These are phyloP conservation scores for Melinaea menophilus DNA, from an alignment of 2,888 invertebrate species.

Conservation along the genomic window DNA sequence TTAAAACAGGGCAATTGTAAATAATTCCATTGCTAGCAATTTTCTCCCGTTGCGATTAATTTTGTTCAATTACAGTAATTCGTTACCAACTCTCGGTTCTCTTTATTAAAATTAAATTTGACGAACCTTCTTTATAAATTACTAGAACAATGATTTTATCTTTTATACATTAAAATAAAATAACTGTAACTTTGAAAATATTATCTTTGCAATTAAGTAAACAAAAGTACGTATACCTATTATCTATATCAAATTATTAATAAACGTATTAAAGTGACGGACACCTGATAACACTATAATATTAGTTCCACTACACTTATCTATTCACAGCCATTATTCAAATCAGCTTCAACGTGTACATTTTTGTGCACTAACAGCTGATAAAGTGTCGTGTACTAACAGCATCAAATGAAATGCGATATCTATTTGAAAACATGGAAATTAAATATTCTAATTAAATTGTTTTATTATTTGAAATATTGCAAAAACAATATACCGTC, in stretches of 20 bases:
- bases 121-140: slow-evolving; percentile 10
- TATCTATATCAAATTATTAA: too few species aligned
- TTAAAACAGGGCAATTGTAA: slow-evolving; percentile 28
- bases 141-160: background rate
- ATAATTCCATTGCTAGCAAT: slow-evolving; percentile 27
- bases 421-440: too few species aligned
- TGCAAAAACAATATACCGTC: too few species aligned
- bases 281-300: background rate
- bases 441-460: background rate
- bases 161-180: background rate
- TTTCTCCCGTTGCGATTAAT: slow-evolving; percentile 31
- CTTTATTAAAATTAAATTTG: slow-evolving; percentile 28
- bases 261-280: too few species aligned
- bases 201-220: too few species aligned
- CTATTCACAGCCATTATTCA: background rate
- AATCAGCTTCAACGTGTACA: background rate
- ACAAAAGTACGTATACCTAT: too few species aligned
- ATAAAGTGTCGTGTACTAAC: too few species aligned
- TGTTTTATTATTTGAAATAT: background rate
- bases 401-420: background rate
- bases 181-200: background rate
- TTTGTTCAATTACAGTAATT: slow-evolving; percentile 31
- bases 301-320: background rate
- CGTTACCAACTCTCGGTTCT: slow-evolving; percentile 26
- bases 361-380: background rate